phyloP scores from a whole-genome alignment of 2,797 vertebrate species.

The Lophotriccus pileatus region DNA sequence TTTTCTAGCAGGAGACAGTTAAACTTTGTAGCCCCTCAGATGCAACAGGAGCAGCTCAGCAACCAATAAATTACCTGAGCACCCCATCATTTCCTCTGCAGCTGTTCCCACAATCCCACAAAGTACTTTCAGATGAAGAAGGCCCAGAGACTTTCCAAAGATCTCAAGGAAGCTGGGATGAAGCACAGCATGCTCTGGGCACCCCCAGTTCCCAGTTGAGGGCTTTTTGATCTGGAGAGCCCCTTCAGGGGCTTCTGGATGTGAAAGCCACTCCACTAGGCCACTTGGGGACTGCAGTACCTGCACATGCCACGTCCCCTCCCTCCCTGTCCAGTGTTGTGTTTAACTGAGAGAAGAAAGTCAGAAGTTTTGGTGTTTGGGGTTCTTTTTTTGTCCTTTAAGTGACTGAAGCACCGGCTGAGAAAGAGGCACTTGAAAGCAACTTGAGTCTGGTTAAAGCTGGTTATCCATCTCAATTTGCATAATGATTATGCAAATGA shows the following conservation, averaged over 20 bases:
- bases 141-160: not conserved
- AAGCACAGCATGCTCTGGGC: accelerated
- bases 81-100: not conserved
- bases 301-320: not conserved
- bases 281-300: not conserved
- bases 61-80: not conserved
- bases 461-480: conserved; percentile 59
- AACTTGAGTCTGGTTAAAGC: conserved; percentile 45
- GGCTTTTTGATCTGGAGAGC: not conserved
- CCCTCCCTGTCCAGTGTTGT: not conserved
- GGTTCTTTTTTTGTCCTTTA: not conserved
- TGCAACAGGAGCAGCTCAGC: not conserved
- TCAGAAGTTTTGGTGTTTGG: not conserved
- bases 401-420: conserved; percentile 5
- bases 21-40: not conserved
- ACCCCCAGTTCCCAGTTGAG: not conserved
- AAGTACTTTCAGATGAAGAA: not conserved
- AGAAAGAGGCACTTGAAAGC: conserved; percentile 39
- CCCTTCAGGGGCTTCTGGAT: not conserved
- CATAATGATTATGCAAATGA: conserved; percentile 58
- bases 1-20: not conserved
- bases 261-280: conserved; percentile 1
- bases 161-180: not conserved
- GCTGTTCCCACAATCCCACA: not conserved
- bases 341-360: not conserved